Base-by-base conservation (phyloP, 2,113 vertebrate genomes). In the Laticauda colubrina region DNA sequence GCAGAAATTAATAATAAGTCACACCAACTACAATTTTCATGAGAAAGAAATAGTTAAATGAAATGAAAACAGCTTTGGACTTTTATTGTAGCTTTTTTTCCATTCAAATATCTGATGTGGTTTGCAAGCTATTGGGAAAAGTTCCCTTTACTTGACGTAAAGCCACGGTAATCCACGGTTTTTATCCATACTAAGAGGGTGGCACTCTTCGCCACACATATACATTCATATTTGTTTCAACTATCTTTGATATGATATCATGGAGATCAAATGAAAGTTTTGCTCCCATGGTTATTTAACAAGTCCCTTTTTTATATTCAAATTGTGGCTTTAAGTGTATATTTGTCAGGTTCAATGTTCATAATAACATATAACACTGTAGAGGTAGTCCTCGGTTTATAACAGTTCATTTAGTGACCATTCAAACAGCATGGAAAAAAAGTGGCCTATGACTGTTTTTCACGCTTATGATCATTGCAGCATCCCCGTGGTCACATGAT, bases 321-420 rank as follows among this genome's bases (percentile, higher is more conserved):
- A 39, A 45, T 24, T 54, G 54, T 23, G 10, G 5, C 45, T 87
- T 87, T 87, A 45, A 91, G 11, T 91, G 55, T 48, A 23, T 54
- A 57, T 55, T 56, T n/a, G 93, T 92, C 61, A 55, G 92, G 54
- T 94, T 96, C 53, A 85, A 23, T 56, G 45, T 81, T 43, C 81
- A 48, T 10, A 45, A 85, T n/a, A 54, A 11, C 2, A 8, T 56
- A 89, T 21, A 69, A 54, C 45, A 54, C 55, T 20, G 24, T 61
- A 61, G 2, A 61, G 24, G 57, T 61, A 61, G 6, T 57, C 21
- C 56, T 23, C 21, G 2, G 23, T 9, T 61, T 26, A 61, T 2
- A 61, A 61, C 7, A 8, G 57, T 26, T 26, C 24, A 26, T 61
- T 61, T 61, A 26, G 24, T 61, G 59, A 61, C 24, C 3, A 0